Evolutionary conservation across 2,113 vertebrate genomes (phyloP).

Genomic region (Leucoraja erinaceus): DNA sequence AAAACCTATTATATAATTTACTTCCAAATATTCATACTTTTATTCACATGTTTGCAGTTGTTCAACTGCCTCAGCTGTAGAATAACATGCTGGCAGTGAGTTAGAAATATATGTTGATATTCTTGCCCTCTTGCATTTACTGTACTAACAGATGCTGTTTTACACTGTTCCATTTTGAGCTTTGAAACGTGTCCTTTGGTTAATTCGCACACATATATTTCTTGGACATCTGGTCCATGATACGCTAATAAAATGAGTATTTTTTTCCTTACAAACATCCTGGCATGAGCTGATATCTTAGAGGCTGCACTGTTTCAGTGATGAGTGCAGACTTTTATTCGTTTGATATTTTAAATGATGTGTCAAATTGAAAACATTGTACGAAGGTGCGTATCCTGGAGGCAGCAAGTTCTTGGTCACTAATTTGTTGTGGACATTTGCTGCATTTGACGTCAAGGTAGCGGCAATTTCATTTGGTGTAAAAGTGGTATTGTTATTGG

Average conservation of each 20-base stretch:
- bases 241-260: neutral
- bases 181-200: neutral
- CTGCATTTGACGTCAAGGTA: neutral
- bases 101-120: neutral
- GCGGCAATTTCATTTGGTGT: no score
- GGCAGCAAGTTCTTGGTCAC: neutral
- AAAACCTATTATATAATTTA: neutral
- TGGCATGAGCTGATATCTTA: neutral
- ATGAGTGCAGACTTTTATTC: neutral
- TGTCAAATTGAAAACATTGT: neutral
- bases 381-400: neutral
- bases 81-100: neutral
- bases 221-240: no score
- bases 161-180: slow-evolving; percentile 3
- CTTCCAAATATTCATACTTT: neutral
- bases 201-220: neutral
- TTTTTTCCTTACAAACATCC: neutral
- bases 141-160: neutral
- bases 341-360: no score
- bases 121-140: neutral
- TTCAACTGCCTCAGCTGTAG: neutral
- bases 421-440: neutral
- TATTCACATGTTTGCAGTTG: neutral
- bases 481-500: neutral
- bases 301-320: neutral